These are phyloP conservation scores for Calcarius lapponicus DNA, from an alignment of 2,797 vertebrate genomes.

Conservation along the genomic window DNA sequence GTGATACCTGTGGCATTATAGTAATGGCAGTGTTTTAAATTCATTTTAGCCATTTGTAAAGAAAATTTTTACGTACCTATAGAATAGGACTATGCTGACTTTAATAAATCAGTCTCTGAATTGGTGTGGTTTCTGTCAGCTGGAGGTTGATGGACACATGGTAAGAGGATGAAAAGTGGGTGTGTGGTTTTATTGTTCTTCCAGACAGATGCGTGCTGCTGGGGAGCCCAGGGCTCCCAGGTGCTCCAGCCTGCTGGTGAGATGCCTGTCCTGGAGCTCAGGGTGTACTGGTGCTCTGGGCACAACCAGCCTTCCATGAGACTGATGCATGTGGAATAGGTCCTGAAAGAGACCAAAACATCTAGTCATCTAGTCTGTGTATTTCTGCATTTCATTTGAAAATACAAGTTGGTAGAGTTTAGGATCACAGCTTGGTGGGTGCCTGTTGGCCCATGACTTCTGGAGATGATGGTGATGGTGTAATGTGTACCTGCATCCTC, in stretches of 20 bases:
- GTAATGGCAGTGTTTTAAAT: not conserved
- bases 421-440: not conserved
- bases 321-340: not conserved
- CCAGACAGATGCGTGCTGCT: accelerated
- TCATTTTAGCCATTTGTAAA: not conserved
- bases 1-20: not conserved
- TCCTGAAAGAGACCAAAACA: not conserved
- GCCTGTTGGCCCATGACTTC: not conserved
- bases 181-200: accelerated
- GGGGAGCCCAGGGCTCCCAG: accelerated
- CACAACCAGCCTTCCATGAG: not conserved
- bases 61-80: not conserved
- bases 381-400: conserved; percentile 21
- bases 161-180: not conserved
- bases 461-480: conserved; percentile 28
- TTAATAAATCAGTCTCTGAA: not conserved
- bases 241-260: not conserved
- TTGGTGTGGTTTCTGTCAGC: not conserved
- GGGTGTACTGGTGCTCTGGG: not conserved
- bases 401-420: not conserved
- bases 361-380: accelerated
- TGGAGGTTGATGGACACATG: not conserved
- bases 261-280: not conserved
- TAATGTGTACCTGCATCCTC: conserved; percentile 24
- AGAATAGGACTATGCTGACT: not conserved